These are phyloP conservation scores for Muntiacus muntjak DNA, from an alignment of 2,113 vertebrate genomes.

Conservation along the genomic window DNA sequence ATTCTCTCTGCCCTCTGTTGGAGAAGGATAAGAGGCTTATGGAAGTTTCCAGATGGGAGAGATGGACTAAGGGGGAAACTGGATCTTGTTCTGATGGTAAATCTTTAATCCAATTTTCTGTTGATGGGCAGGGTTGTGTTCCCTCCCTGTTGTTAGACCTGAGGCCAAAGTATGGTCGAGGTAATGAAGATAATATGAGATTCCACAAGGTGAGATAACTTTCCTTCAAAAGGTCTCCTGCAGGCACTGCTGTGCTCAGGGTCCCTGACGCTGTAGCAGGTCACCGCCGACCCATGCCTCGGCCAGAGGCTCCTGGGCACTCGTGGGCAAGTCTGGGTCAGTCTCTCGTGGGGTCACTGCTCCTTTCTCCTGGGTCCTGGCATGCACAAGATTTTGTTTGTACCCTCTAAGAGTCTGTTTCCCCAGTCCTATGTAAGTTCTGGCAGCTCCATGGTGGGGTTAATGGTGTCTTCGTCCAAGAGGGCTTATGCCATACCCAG, in stretches of 20 bases:
- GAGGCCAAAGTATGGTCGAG: no score
- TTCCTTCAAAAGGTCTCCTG: background rate
- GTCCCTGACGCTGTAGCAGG: background rate
- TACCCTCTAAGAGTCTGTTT: background rate
- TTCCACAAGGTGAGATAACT: no score
- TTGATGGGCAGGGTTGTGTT: no score
- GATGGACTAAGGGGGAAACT: no score
- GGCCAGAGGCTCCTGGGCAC: background rate
- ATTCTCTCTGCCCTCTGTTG: no score
- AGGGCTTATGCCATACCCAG: background rate
- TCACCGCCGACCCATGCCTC: rapidly evolving
- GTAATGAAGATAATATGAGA: no score
- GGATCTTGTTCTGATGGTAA: no score
- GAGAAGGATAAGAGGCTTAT: no score
- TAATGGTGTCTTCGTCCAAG: background rate
- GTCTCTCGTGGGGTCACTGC: background rate
- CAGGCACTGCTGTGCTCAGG: rapidly evolving
- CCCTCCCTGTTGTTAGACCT: no score
- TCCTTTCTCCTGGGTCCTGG: background rate
- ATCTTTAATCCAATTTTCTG: no score
- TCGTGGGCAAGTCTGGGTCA: background rate
- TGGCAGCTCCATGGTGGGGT: background rate
- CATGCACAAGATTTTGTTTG: background rate
- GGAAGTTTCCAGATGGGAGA: no score
- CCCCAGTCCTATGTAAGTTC: background rate